A percentile compares a stretch with the other conserved stretches of the same genome.
phyloP scores from a whole-genome alignment of 2,888 invertebrate species.

The Perithous albicinctus region DNA sequence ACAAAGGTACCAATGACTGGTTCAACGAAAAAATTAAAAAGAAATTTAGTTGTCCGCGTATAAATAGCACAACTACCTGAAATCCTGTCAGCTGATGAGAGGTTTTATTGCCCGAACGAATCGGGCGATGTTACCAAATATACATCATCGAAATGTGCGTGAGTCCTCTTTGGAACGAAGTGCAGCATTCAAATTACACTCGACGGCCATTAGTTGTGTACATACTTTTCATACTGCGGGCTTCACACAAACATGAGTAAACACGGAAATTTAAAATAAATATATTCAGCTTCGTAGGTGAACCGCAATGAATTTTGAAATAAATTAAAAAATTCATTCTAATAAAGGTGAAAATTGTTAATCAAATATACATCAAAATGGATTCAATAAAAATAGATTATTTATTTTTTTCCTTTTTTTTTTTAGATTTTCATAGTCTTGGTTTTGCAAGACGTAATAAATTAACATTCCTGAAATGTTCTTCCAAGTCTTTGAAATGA shows the following conservation, averaged over 20 bases:
- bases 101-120: constrained; percentile 24
- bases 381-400: too few relatives aligned
- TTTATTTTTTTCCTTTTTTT: too few relatives aligned
- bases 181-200: constrained; percentile 30
- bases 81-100: background rate
- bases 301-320: too few relatives aligned
- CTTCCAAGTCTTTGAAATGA: background rate
- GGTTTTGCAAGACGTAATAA: background rate
- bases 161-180: constrained; percentile 35
- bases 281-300: too few relatives aligned
- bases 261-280: too few relatives aligned
- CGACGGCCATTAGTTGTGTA: constrained; percentile 22
- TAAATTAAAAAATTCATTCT: too few relatives aligned
- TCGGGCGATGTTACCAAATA: constrained; percentile 51
- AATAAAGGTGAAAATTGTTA: too few relatives aligned
- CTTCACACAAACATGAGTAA: background rate
- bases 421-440: too few relatives aligned
- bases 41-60: too few relatives aligned
- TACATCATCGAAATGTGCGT: constrained; percentile 52
- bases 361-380: too few relatives aligned
- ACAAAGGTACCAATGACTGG: too few relatives aligned
- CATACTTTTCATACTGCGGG: background rate
- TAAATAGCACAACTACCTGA: background rate
- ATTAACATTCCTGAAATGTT: background rate
- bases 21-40: too few relatives aligned